Base-by-base conservation (phyloP, 2,888 invertebrate species). In the Gisinianus flammeolus region DNA sequence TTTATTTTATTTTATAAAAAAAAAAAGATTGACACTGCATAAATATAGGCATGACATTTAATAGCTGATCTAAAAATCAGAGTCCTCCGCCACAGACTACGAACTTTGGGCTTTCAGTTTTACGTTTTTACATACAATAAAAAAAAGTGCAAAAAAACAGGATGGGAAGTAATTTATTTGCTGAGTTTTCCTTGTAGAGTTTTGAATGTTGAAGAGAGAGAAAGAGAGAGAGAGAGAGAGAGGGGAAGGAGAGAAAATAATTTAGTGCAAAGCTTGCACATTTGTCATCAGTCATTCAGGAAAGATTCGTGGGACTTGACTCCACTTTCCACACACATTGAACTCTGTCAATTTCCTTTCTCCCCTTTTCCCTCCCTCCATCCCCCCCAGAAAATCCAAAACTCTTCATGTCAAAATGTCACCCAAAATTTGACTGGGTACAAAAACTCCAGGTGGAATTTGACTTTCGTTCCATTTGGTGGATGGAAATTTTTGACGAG, bases 281-380 rank as follows among this genome's bases (percentile, higher is more conserved):
- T 72, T 72, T 72, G 72, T 72, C 72, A 72, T 56, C 54, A 72
- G 28, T 56, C 72, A 72, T 72, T 58, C 62, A 31, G 54, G 56
- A 22, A 62, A 72, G 72, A 72, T 44, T 35, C 69, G 4, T 26
- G 26, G 24, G 58, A 22, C 4, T 31, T 54, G 54, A 54, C 19
- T 6, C 44, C 8, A 44, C 44, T 10, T 16, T 44, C 54, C n/a
- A 10, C 22, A 58, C 58, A 56, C 56, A 72, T 72, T 72, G 72
- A 58, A 72, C 72, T 62, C 72, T 58, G 72, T 72, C 72, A 72
- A 72, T 72, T 72, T 33, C 52, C 71, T 56, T 30, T 72, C 22
- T 28, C 62, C 52, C 56, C 58, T 58, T 31, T 24, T 30, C 33
- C 22, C 19, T 24, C 67, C 33, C 8, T 44, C 8, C 44, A 10